A percentile compares a stretch with the other conserved stretches of the same genome.
Evolutionary conservation across 2,797 vertebrate genomes (phyloP).

Genomic region (Chaetodon trifasciatus): DNA sequence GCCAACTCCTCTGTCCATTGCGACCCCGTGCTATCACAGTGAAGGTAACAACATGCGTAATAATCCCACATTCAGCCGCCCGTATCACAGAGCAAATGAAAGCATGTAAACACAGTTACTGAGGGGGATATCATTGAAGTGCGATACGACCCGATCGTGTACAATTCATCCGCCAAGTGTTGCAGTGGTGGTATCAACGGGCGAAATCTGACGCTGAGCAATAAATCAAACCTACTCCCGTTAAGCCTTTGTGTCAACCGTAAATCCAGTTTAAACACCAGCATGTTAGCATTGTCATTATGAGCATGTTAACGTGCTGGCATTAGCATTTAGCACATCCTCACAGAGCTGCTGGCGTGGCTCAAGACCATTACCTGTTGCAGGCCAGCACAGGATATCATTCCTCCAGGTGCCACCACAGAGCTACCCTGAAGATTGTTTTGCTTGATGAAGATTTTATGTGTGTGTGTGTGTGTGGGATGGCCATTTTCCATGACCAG

Average conservation of each 20-base stretch:
- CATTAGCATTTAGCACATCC: conserved; percentile 6
- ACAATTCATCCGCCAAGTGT: background rate
- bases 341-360: background rate
- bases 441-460: conserved; percentile 33
- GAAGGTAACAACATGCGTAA: background rate
- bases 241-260: background rate
- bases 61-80: background rate
- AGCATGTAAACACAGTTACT: background rate
- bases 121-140: background rate
- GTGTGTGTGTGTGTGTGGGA: conserved; percentile 20
- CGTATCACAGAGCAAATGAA: background rate
- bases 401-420: conserved; percentile 7
- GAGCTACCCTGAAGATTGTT: conserved; percentile 12
- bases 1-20: background rate
- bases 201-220: conserved; percentile 1
- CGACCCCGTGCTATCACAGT: background rate
- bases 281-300: conserved; percentile 11
- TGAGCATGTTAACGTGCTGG: background rate
- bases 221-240: conserved; percentile 1
- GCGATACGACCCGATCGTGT: background rate
- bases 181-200: background rate
- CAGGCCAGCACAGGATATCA: background rate
- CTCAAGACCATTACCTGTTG: conserved; percentile 4
- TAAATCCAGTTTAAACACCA: conserved; percentile 6
- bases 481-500: conserved; percentile 67